A percentile compares a stretch with the other conserved stretches of the same genome.
These are phyloP conservation scores for Tenthredo distinguenda DNA, from an alignment of 2,888 invertebrate species.

Conservation along the genomic window DNA sequence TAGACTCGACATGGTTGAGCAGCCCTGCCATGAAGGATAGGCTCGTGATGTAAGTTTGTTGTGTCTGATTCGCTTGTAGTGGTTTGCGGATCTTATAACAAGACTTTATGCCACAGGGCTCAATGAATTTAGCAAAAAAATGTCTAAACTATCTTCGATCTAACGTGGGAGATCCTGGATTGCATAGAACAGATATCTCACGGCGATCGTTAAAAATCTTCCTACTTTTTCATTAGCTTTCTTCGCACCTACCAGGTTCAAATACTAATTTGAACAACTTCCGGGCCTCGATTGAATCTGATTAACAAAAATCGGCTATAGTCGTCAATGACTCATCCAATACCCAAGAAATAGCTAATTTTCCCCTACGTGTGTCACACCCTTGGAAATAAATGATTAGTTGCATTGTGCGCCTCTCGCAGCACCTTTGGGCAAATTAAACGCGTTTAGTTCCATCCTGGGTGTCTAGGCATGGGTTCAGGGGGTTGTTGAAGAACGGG, in stretches of 20 bases:
- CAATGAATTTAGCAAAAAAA: neutral
- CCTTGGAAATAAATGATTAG: neutral
- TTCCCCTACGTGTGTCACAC: neutral
- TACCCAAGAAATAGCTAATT: neutral
- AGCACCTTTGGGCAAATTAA: neutral
- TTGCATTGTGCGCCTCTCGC: neutral
- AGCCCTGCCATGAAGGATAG: neutral
- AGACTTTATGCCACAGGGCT: constrained; percentile 20
- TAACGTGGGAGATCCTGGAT: neutral
- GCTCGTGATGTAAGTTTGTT: constrained; percentile 7
- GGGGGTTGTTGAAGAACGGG: neutral
- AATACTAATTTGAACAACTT: neutral
- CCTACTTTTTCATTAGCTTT: neutral
- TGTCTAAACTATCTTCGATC: neutral
- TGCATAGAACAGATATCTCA: neutral
- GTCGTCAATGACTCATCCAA: neutral
- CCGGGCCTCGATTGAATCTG: neutral
- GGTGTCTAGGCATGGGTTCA: neutral
- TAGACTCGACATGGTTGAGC: neutral
- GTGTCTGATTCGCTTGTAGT: neutral
- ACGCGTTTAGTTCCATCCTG: constrained; percentile 14
- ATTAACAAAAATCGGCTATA: neutral
- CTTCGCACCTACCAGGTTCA: neutral
- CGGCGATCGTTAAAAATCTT: neutral
- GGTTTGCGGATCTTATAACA: neutral